Evolutionary conservation across 2,113 vertebrate species (phyloP).

Genomic region (Pogona vitticeps): DNA sequence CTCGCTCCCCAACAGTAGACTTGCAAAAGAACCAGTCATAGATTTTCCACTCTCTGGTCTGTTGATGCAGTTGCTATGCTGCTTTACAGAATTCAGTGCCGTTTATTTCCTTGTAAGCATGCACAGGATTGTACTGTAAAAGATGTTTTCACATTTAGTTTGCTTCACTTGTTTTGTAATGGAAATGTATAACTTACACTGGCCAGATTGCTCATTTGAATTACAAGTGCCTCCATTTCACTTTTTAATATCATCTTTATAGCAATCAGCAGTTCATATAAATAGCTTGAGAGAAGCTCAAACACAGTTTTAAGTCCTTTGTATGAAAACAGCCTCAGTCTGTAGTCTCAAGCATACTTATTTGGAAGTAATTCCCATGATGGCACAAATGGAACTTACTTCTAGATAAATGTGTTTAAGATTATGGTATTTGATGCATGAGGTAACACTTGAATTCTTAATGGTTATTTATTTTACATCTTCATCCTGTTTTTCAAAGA

Average conservation of each 20-base stretch:
- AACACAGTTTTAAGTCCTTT: not conserved
- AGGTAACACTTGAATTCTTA: not conserved
- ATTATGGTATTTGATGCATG: not conserved
- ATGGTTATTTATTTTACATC: not conserved
- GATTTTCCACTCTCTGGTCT: too few relatives aligned
- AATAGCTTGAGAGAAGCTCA: not conserved
- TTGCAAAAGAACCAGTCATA: not conserved
- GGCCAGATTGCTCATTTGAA: not conserved
- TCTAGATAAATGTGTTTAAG: not conserved
- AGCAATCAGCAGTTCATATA: not conserved
- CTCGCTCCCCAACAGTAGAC: not conserved
- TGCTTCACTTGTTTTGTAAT: not conserved
- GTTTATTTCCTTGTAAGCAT: not conserved
- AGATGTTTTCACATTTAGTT: not conserved
- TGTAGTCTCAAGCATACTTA: not conserved
- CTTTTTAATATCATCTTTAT: not conserved
- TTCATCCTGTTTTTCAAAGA: not conserved
- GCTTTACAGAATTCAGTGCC: not conserved
- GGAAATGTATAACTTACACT: not conserved
- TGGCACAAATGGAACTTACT: not conserved
- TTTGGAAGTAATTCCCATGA: not conserved
- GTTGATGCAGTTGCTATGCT: not conserved
- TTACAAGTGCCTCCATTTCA: not conserved
- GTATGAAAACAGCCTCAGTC: not conserved
- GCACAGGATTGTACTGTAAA: not conserved